Evolutionary conservation across 2,888 invertebrate species (phyloP).

Genomic region (Leptopilina myrica): DNA sequence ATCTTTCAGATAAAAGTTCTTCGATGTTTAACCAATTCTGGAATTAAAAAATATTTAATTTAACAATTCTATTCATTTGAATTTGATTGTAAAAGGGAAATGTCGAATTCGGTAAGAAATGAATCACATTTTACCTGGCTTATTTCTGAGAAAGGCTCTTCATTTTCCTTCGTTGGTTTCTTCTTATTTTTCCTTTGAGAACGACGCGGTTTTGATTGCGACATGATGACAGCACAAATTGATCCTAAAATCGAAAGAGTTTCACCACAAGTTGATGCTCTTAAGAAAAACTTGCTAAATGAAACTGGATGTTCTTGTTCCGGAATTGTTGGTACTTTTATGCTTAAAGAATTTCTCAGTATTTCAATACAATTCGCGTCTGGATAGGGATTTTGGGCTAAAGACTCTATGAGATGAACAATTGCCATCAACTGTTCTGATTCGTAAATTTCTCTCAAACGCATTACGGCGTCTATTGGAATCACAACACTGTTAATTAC

Average conservation of each 20-base stretch:
- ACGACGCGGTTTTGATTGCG: slow-evolving; percentile 61
- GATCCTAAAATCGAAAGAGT: slow-evolving; percentile 70
- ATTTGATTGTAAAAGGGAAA: no score
- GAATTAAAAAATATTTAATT: slow-evolving; percentile 50
- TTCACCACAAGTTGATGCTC: slow-evolving; percentile 74
- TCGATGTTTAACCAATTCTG: slow-evolving; percentile 70
- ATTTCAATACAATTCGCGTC: slow-evolving; percentile 67
- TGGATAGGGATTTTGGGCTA: slow-evolving; percentile 64
- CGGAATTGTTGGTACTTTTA: slow-evolving; percentile 65
- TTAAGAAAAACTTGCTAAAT: slow-evolving; percentile 68
- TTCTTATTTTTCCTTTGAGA: slow-evolving; percentile 71
- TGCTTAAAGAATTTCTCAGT: slow-evolving; percentile 61
- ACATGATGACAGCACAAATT: slow-evolving; percentile 68
- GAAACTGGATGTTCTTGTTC: slow-evolving; percentile 65
- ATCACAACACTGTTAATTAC: slow-evolving; percentile 69
- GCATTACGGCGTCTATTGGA: slow-evolving; percentile 72
- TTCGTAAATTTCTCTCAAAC: slow-evolving; percentile 70
- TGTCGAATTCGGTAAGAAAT: no score
- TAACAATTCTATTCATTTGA: no score
- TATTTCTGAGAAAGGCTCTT: slow-evolving; percentile 60
- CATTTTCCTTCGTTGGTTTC: slow-evolving; percentile 66
- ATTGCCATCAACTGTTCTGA: slow-evolving; percentile 71
- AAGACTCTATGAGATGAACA: slow-evolving; percentile 67
- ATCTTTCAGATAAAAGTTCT: slow-evolving; percentile 64
- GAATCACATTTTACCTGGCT: slow-evolving; percentile 62